Evolutionary conservation across 2,113 vertebrate species (phyloP), one percentile per base, ranked within the genome.

Genomic region (Chionis minor): DNA sequence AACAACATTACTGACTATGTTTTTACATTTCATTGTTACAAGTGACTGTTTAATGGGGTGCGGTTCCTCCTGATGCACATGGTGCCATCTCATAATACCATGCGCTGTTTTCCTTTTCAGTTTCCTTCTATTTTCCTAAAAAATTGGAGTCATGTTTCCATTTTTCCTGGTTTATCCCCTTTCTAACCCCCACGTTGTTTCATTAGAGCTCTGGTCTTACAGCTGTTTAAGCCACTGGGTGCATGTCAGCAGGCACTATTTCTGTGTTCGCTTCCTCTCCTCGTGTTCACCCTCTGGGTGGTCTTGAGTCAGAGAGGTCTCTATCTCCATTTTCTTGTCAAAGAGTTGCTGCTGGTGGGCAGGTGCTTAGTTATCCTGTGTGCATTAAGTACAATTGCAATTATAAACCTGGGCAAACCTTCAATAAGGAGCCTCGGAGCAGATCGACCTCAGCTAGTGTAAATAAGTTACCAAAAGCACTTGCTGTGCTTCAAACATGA

Each of bases 111-210:
- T 80, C 17, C 52, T 96, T 86, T 88, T 54, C 47, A 28, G 14
- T 73, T 97, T 97, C 61, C 49, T 88, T 90, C 74, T 77, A 38
- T 51, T 93, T 95, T 69, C 33, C 9, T 84, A 74, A 97, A 95
- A 93, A 51, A 22, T 0, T 4, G n/a, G n/a, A 56, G 52, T 19
- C 42, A 13, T 12, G 3, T 83, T 89, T 83, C 5, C 10, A 18
- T 85, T 80, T 88, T 65, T 17, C 14, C 22, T 35, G 69, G 14
- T 47, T 81, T 85, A 35, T 70, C 28, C 6, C 17, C 42, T 81
- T 67, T 71, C 65, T 55, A 55, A 33, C 24, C 28, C 3, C n/a
- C 20, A 4, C 9, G 3, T 42, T 78, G 22, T 30, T 86, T 91
- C 9, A 4, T 70, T 83, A 55, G 18, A 86, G 69, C 70, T 85